A percentile compares a stretch with the other conserved stretches of the same genome.
These are phyloP conservation scores for Notolepis coatsorum DNA, from an alignment of 2,797 vertebrate species.

Conservation along the genomic window DNA sequence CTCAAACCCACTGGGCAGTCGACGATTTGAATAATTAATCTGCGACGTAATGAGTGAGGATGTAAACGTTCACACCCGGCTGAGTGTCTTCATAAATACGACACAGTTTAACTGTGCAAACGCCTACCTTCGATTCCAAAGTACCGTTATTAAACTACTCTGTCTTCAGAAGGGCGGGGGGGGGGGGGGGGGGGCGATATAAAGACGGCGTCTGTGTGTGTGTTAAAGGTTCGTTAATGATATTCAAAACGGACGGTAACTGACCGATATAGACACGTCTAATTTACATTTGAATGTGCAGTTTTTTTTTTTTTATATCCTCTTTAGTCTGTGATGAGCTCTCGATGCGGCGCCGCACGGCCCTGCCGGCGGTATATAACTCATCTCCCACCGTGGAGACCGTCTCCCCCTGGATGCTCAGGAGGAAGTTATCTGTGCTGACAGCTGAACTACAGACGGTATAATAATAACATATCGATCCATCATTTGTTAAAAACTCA, in stretches of 20 bases:
- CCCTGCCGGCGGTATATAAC: slow-evolving; percentile 8
- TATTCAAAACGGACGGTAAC: not conserved
- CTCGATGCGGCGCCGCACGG: not conserved
- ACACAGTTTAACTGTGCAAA: slow-evolving; percentile 29
- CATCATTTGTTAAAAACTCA: slow-evolving; percentile 12
- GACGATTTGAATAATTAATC: slow-evolving; percentile 70
- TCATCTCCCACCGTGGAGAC: not conserved
- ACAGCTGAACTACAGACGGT: slow-evolving; percentile 17
- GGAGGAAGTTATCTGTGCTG: slow-evolving; percentile 6
- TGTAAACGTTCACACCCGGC: slow-evolving; percentile 67
- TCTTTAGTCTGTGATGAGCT: not conserved
- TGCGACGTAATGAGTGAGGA: slow-evolving; percentile 61
- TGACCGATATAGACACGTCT: not conserved
- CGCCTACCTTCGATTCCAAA: slow-evolving; percentile 27
- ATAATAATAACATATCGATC: slow-evolving; percentile 27
- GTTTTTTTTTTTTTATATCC: not conserved
- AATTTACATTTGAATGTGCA: not conserved
- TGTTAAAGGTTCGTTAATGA: not conserved
- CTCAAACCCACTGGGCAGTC: slow-evolving; percentile 40
- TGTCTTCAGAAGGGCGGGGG: slow-evolving; percentile 19
- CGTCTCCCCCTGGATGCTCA: not conserved
- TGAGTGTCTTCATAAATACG: slow-evolving; percentile 49
- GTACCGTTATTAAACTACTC: not conserved
- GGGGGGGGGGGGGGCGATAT: slow-evolving; percentile 9
- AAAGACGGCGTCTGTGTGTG: not conserved